phyloP scores from a whole-genome alignment of 1,140 invertebrate species.

The Zaprionus tsacasi region DNA sequence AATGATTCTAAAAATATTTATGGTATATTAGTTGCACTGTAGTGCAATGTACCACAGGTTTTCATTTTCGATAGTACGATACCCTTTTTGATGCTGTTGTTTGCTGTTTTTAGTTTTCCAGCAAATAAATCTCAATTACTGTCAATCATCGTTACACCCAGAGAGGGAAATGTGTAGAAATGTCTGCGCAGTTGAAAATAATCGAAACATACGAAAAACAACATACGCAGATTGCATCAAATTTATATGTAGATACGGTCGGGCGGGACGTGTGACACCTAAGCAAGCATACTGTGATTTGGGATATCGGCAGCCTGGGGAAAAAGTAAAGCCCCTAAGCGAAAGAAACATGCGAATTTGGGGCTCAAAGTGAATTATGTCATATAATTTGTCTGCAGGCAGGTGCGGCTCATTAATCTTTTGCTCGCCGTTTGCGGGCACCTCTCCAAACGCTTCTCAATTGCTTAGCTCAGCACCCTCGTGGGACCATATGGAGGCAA shows the following conservation, averaged over 20 bases:
- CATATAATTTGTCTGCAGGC: constrained; percentile 76
- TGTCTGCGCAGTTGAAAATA: too few relatives aligned
- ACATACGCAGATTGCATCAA: constrained; percentile 59
- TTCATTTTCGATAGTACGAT: too few relatives aligned
- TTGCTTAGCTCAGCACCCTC: constrained; percentile 58
- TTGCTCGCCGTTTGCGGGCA: constrained; percentile 52
- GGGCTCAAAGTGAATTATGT: constrained; percentile 76
- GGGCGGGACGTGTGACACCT: neutral
- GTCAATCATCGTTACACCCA: constrained; percentile 40
- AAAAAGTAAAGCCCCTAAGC: neutral
- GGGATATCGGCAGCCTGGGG: neutral
- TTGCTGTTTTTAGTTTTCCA: neutral
- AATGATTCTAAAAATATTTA: too few relatives aligned
- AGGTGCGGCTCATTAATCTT: constrained; percentile 81
- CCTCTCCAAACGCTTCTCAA: constrained; percentile 34
- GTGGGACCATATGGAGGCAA: constrained; percentile 23
- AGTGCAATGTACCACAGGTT: too few relatives aligned
- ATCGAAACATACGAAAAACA: too few relatives aligned
- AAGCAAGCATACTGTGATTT: constrained; percentile 16
- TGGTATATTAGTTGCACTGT: too few relatives aligned
- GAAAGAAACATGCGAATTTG: constrained; percentile 49
- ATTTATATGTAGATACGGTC: constrained; percentile 49
- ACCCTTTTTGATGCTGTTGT: too few relatives aligned
- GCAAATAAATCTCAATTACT: constrained; percentile 38
- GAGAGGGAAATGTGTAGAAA: too few relatives aligned